Evolutionary conservation across 2,797 vertebrate genomes (phyloP), one percentile per base, ranked within the genome.

Genomic region (Sebastes elongatus): DNA sequence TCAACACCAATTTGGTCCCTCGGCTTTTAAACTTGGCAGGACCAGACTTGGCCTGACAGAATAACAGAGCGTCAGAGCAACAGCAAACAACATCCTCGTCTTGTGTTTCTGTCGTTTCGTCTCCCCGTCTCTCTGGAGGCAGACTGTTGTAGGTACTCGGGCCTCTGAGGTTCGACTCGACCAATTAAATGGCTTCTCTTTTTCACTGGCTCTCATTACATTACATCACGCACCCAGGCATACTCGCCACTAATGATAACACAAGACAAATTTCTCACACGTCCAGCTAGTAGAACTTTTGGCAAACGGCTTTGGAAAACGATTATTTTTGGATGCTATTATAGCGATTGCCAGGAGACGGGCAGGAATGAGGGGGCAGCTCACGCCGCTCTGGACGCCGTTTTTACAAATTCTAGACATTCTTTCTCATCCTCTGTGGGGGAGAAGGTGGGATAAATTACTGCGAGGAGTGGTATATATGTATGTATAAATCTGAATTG

Each of bases 241-340:
- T 22, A 69, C 42, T 82, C 73, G 10, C 77, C 69, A 68, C 82
- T 68, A 86, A 88, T 66, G 81, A 89, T 69, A 91, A 88, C 84
- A 86, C 57, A 28, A 22, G 83, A 74, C 72, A 68, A 76, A 74
- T 80, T 91, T 92, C 88, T 92, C 92, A 91, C 83, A 89, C 85
- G 60, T 83, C 64, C 22, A 49, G 79, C 73, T 73, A 32, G 57
- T 60, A 84, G 85, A 92, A 78, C 79, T 59, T 87, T 92, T 91
- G 86, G 90, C 73, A 78, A 74, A 78, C 33, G 6, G 76, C 76
- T 74, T 82, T 74, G 78, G 84, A 86, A 87, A 87, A 86, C 81
- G 53, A 86, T 92, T 94, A 93, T 94, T 94, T 94, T 94, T 93
- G 93, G 92, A 94, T 65, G 76, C 86, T 59, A 85, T 91, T 92